A percentile compares a stretch with the other conserved stretches of the same genome.
Evolutionary conservation across 2,797 vertebrate species (phyloP).

Genomic region (Siniperca obscura): DNA sequence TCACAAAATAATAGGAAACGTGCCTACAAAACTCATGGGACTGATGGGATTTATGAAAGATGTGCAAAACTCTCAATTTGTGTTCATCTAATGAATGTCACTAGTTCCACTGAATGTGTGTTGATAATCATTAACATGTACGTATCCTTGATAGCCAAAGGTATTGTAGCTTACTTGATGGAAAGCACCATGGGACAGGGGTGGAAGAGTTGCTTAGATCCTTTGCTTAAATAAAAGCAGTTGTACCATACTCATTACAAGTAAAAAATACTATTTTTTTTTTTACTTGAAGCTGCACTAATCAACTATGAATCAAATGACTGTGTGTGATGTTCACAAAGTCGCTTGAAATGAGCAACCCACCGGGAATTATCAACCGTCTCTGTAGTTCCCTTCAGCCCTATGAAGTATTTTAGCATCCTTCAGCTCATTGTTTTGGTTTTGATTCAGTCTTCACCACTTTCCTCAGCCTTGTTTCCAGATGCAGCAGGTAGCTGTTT

Average conservation of each 20-base stretch:
- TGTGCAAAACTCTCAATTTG: neutral
- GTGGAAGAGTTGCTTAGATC: too few species aligned
- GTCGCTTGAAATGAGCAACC: neutral
- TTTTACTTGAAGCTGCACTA: neutral
- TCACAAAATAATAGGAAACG: constrained; percentile 30
- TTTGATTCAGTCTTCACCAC: neutral
- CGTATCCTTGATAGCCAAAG: neutral
- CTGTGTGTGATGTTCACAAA: neutral
- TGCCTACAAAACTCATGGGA: neutral
- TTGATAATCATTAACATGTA: constrained; percentile 16
- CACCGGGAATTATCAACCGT: constrained; percentile 5
- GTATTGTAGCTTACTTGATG: neutral
- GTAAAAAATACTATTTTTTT: too few species aligned
- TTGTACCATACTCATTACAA: too few species aligned
- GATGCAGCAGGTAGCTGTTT: neutral
- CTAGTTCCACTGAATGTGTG: neutral
- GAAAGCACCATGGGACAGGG: neutral
- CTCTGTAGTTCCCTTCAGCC: neutral
- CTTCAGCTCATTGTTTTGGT: constrained; percentile 5
- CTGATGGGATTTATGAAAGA: neutral
- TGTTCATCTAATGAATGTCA: neutral
- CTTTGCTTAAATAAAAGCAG: too few species aligned
- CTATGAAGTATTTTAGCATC: neutral
- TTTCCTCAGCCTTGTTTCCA: neutral
- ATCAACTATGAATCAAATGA: constrained; percentile 11